phyloP scores from a whole-genome alignment of 2,113 vertebrate species.

The Nerophis ophidion region DNA sequence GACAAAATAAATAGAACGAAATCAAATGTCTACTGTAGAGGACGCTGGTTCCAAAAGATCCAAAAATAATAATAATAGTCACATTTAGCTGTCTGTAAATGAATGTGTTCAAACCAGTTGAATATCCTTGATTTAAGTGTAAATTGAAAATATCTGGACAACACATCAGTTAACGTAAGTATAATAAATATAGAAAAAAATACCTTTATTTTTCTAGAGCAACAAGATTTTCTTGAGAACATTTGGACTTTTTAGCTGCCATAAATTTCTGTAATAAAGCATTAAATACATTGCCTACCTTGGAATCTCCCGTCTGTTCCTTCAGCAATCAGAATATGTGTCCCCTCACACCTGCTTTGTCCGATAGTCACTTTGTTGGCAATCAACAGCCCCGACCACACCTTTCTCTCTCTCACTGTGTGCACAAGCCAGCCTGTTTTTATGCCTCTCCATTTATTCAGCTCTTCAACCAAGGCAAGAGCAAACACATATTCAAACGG shows the following conservation, averaged over 20 bases:
- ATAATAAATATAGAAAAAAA: background rate
- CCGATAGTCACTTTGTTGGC: conserved; percentile 2
- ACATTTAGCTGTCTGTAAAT: too few relatives aligned
- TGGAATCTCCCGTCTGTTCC: background rate
- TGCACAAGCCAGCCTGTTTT: conserved; percentile 4
- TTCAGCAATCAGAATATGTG: background rate
- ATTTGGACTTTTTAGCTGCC: background rate
- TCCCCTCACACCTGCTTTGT: background rate
- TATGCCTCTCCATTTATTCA: background rate
- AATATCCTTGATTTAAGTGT: too few relatives aligned
- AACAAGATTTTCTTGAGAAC: background rate
- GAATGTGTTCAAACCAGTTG: too few relatives aligned
- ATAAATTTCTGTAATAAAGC: background rate
- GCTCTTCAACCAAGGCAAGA: conserved; percentile 7
- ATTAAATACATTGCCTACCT: conserved; percentile 7
- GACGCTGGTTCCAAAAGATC: too few relatives aligned
- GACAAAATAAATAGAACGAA: too few relatives aligned
- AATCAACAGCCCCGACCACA: conserved; percentile 54
- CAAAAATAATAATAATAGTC: too few relatives aligned
- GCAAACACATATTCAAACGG: conserved; percentile 17
- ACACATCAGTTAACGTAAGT: background rate
- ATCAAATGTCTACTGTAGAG: too few relatives aligned
- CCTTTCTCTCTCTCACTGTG: conserved; percentile 23
- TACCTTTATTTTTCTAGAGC: background rate
- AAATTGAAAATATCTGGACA: too few relatives aligned